phyloP scores from a whole-genome alignment of 2,113 vertebrate species.

The Cisticola juncidis region DNA sequence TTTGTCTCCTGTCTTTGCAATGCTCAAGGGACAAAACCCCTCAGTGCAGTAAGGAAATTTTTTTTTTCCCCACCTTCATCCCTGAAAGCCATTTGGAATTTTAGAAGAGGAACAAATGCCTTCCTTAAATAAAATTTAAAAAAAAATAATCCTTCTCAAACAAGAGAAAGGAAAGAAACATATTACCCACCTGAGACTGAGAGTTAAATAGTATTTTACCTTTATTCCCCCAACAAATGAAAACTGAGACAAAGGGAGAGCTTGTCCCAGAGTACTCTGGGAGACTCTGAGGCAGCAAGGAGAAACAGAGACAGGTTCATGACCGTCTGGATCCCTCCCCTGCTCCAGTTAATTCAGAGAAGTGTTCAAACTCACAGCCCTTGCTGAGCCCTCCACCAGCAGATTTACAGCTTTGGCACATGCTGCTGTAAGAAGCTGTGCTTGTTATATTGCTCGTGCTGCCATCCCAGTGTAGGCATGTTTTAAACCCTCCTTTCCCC shows the following conservation, averaged over 20 bases:
- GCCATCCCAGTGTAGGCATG: neutral
- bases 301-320: neutral
- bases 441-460: neutral
- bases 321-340: neutral
- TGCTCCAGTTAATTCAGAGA: neutral
- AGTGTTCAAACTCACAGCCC: neutral
- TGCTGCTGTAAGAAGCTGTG: neutral
- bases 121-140: neutral
- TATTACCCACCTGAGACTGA: neutral
- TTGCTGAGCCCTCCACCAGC: neutral
- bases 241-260: neutral
- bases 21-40: neutral
- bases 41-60: neutral
- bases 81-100: neutral
- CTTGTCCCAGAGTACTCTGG: neutral
- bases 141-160: neutral
- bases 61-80: neutral
- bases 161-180: neutral
- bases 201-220: neutral
- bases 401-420: neutral
- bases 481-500: neutral
- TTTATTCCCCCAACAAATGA: neutral
- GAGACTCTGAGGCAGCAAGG: neutral
- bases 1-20: neutral
- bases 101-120: neutral